Percentiles rank a stretch among this genome's conserved stretches.
Conservation (phyloP, 2,888 invertebrate genomes). For the Anthrax anthrax region DNA sequence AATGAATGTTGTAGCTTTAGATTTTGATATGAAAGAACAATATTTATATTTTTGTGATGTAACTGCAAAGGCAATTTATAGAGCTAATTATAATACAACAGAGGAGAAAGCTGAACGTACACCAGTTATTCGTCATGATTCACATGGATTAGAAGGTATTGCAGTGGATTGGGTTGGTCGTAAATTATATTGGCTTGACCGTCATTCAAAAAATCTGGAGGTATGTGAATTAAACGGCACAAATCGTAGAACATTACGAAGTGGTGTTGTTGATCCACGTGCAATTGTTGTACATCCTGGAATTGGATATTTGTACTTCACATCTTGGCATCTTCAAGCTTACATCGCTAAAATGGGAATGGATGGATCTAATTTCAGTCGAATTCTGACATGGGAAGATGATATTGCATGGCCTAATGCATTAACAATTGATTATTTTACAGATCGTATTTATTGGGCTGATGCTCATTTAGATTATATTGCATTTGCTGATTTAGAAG, state of each 20-base stretch:
- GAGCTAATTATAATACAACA: slow-evolving; percentile 47
- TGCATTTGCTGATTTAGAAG: slow-evolving; percentile 86
- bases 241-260: slow-evolving; percentile 74
- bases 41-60: slow-evolving; percentile 94
- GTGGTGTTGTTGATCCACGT: slow-evolving; percentile 82
- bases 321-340: slow-evolving; percentile 91
- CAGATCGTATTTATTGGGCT: slow-evolving; percentile 91
- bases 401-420: slow-evolving; percentile 99
- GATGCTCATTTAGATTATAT: slow-evolving; percentile 98
- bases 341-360: slow-evolving; percentile 94
- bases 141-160: slow-evolving; percentile 93
- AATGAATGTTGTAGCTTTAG: slow-evolving; percentile 91
- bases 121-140: slow-evolving; percentile 80
- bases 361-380: slow-evolving; percentile 85
- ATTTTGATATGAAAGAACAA: slow-evolving; percentile 74
- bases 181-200: slow-evolving; percentile 94
- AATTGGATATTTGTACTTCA: slow-evolving; percentile 83
- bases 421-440: slow-evolving; percentile 89
- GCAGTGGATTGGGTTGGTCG: slow-evolving; percentile 93
- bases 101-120: slow-evolving; percentile 52
- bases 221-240: slow-evolving; percentile 90
- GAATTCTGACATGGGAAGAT: slow-evolving; percentile 80
- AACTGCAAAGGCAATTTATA: slow-evolving; percentile 84
- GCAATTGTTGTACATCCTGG: slow-evolving; percentile 92
- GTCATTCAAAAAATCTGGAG: slow-evolving; percentile 87